Conservation (phyloP, 2,113 vertebrate species). For the Odontesthes bonariensis region DNA sequence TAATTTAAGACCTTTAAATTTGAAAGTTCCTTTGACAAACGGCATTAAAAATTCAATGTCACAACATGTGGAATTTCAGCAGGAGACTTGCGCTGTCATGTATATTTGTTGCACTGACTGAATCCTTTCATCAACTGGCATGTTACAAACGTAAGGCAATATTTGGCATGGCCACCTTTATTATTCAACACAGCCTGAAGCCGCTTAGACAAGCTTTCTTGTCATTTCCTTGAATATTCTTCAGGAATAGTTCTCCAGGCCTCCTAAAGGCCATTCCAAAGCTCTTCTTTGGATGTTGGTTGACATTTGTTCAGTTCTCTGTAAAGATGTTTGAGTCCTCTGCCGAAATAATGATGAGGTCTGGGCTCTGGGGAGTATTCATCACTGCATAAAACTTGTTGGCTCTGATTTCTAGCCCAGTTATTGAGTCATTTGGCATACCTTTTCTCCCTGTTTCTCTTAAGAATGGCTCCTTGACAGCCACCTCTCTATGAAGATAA, state of each 20-base stretch:
- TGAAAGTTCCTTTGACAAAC: constrained; percentile 42
- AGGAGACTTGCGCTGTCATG: constrained; percentile 22
- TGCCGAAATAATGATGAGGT: too few species aligned
- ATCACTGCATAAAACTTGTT: neutral
- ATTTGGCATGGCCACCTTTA: too few species aligned
- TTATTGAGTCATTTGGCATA: neutral
- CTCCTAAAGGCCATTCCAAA: too few species aligned
- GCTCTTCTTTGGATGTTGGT: too few species aligned
- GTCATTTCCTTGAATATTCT: too few species aligned
- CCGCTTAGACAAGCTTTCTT: too few species aligned
- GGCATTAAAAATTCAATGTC: constrained; percentile 69
- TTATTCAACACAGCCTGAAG: too few species aligned
- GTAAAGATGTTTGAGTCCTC: too few species aligned
- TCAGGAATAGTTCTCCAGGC: too few species aligned
- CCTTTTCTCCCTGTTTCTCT: neutral
- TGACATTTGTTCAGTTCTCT: too few species aligned
- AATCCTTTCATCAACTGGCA: neutral
- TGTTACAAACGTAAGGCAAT: too few species aligned
- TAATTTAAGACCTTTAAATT: constrained; percentile 59
- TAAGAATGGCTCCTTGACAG: neutral
- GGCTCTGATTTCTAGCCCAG: neutral
- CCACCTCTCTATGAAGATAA: neutral
- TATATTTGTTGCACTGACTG: constrained; percentile 10
- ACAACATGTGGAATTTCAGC: constrained; percentile 31
- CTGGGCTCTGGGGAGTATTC: neutral